Conservation (phyloP, 2,888 invertebrate genomes). For the Drosophila nr. fundita region DNA sequence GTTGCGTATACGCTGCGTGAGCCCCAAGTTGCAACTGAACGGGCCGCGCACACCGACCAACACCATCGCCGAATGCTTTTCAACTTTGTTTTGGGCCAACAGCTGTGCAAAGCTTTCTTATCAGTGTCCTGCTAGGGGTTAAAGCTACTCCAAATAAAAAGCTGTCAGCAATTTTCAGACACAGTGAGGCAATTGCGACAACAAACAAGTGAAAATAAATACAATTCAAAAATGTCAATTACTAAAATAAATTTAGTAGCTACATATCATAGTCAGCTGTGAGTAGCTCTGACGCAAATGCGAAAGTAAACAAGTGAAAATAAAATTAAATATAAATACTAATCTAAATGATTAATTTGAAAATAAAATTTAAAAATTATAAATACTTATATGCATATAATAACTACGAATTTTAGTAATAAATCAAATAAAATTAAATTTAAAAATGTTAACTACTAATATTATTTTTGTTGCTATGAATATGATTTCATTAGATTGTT, state of each 20-base stretch:
- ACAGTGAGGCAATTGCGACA: conserved; percentile 46
- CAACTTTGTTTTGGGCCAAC: conserved; percentile 60
- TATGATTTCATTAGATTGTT: neutral
- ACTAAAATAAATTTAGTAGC: no score
- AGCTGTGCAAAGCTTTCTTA: conserved; percentile 74
- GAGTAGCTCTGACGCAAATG: no score
- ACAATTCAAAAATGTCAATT: neutral
- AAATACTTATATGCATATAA: neutral
- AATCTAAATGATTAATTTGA: neutral
- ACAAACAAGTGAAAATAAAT: neutral
- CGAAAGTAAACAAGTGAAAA: neutral
- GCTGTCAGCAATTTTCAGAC: conserved; percentile 28
- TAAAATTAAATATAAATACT: neutral
- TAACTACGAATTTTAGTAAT: neutral
- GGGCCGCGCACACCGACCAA: conserved; percentile 47
- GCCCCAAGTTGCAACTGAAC: conserved; percentile 66
- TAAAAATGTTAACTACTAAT: neutral
- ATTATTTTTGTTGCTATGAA: neutral
- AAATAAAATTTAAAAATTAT: neutral
- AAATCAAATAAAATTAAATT: neutral
- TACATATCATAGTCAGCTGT: neutral
- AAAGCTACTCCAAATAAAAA: conserved; percentile 38
- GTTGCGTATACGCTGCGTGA: conserved; percentile 73
- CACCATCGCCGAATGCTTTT: conserved; percentile 50
- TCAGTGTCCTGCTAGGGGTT: conserved; percentile 59